Percentiles rank a stretch among this genome's conserved stretches.
Conservation (phyloP, 2,888 invertebrate genomes). For the Linyphia triangularis region DNA sequence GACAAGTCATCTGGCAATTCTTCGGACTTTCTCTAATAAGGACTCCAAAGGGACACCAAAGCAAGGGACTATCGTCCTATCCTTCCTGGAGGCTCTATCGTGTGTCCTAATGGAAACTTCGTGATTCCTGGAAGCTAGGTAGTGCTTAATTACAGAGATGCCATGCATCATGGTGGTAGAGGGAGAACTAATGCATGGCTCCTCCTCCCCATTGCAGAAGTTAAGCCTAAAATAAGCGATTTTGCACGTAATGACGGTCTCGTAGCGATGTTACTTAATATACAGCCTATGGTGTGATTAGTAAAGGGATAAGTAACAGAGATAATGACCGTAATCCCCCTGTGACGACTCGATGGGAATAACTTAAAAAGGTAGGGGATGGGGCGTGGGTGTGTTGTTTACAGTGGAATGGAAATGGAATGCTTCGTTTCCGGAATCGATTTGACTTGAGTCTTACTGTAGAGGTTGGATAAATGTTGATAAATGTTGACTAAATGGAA, state of each 20-base stretch:
- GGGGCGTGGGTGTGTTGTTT: not conserved
- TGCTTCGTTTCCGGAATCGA: not conserved
- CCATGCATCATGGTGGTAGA: not conserved
- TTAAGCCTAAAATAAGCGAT: not conserved
- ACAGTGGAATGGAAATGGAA: not conserved
- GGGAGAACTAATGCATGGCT: not conserved
- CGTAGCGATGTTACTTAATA: not conserved
- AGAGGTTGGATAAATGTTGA: not conserved
- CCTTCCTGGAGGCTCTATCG: not conserved
- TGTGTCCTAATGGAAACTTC: not conserved
- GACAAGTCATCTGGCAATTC: not conserved
- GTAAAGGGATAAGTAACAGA: not conserved
- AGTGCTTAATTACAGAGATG: not conserved
- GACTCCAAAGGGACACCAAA: not conserved
- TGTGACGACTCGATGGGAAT: conserved; percentile 3
- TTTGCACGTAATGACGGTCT: not conserved
- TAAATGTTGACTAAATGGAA: not conserved
- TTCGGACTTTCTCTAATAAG: not conserved
- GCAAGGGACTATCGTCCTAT: not conserved
- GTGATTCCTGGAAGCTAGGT: not conserved
- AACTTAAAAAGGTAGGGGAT: not conserved
- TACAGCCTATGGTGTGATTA: not conserved
- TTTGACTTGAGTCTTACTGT: not conserved
- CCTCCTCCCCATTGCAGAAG: not conserved
- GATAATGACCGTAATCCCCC: not conserved